Base-by-base conservation (phyloP, 1,140 invertebrate genomes). In the Pachypeltis micranthus region DNA sequence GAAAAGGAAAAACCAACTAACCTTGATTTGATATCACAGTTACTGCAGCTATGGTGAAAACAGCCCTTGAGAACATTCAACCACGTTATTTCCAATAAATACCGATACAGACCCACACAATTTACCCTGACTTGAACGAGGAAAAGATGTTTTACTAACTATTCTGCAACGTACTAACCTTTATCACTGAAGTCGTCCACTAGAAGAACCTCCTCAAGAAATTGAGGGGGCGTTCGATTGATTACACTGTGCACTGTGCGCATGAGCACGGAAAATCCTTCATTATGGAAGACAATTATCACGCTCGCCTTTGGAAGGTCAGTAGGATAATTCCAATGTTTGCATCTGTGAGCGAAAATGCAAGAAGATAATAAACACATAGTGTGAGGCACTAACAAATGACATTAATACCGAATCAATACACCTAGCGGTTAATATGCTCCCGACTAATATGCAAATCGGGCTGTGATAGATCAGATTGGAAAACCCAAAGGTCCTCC, bases 121-220 rank as follows among this genome's bases (percentile, higher is more conserved):
- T n/a, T n/a, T n/a, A 10, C 3, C 24, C 19, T 28, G 3, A 3
- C 14, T 27, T 12, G 4, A 12, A 12, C 7, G 26, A 12, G 47
- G 19, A 44, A 62, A 66, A 57, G 60, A 34, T 34, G n/a, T 29
- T 47, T 44, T 26, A 47, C 7, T 56, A 2, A 31, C 0, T 29
- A n/a, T n/a, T n/a, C n/a, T n/a, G n/a, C n/a, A n/a, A 51, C 25
- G 44, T 4, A 56, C 63, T 69, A 72, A 87, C 86, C 82, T 84
- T 98, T 99, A 75, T 96, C 88, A 68, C 93, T 98, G 74, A 81
- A 98, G 75, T 99, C 96, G 77, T 99, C 96, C 0, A 99, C 96
- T 69, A 99, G 78, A n/a, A 99, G 80, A 70, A 99, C 81, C 81
- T 99, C 96, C 72, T 98, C 86, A 1, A 99, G 78, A 67, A 96